phyloP scores from a whole-genome alignment of 2,888 invertebrate species.

The Cyaniris semiargus region DNA sequence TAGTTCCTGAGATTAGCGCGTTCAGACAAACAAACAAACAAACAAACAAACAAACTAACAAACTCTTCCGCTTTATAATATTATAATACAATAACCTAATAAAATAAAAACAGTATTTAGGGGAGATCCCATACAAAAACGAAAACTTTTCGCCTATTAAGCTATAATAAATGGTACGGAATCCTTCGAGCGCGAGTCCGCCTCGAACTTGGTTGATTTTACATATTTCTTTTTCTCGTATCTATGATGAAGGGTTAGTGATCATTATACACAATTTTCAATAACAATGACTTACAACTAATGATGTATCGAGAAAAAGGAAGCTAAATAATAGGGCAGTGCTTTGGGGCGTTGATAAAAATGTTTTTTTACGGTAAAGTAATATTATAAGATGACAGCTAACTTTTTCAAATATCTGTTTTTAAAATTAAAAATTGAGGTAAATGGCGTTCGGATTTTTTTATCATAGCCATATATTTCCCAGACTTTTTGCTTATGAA shows the following conservation, averaged over 20 bases:
- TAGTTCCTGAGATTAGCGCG: no score
- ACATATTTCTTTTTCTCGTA: conserved; percentile 62
- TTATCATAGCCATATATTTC: background rate
- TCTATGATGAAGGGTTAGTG: conserved; percentile 71
- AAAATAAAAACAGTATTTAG: no score
- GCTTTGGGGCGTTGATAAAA: conserved; percentile 8
- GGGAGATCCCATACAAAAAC: no score
- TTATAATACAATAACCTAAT: no score
- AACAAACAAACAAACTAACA: no score
- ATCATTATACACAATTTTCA: conserved; percentile 71
- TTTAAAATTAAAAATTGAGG: background rate
- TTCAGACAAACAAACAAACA: no score
- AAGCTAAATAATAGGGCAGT: background rate
- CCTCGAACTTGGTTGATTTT: background rate
- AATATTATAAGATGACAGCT: background rate
- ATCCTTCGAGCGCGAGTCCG: background rate
- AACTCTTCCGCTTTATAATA: no score
- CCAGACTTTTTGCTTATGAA: background rate
- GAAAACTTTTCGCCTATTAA: no score
- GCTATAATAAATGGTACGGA: no score
- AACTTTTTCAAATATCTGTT: background rate
- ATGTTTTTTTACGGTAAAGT: background rate
- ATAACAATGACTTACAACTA: conserved; percentile 46
- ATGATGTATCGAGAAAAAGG: conserved; percentile 4
- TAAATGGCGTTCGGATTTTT: no score